Evolutionary conservation across 1,140 invertebrate species (phyloP).

Genomic region (Leptestheria dahalacensis): DNA sequence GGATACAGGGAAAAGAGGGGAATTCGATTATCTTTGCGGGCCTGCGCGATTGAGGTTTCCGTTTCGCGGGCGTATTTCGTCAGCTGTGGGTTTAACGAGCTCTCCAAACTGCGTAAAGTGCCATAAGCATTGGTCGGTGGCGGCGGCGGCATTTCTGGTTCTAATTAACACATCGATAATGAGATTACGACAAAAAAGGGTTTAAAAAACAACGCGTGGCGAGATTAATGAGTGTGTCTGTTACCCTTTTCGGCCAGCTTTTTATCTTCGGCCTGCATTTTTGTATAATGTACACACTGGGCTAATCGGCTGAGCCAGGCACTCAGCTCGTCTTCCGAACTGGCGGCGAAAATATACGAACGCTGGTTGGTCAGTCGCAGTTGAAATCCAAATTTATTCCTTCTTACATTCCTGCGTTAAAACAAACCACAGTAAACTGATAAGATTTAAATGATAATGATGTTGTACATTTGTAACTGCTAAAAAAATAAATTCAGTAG

Average conservation of each 20-base stretch:
- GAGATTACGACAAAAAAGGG: conserved; percentile 1
- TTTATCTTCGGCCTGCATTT: conserved; percentile 51
- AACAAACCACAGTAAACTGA: no score
- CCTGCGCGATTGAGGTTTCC: conserved; percentile 61
- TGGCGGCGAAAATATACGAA: conserved; percentile 68
- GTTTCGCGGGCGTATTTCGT: conserved; percentile 81
- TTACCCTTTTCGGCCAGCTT: conserved; percentile 44
- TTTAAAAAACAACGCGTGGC: conserved; percentile 42
- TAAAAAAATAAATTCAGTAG: no score
- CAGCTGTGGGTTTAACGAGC: conserved; percentile 76
- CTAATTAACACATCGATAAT: neutral
- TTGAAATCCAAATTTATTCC: conserved; percentile 76
- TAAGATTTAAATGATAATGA: no score
- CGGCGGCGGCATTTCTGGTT: conserved; percentile 5
- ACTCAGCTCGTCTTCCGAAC: conserved; percentile 65
- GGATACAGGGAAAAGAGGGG: conserved; percentile 51
- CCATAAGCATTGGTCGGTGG: conserved; percentile 34
- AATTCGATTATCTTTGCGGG: conserved; percentile 55
- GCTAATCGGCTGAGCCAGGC: conserved; percentile 61
- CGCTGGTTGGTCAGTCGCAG: conserved; percentile 66
- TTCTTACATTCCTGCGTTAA: conserved; percentile 72
- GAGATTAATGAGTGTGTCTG: conserved; percentile 47
- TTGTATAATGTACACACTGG: conserved; percentile 56
- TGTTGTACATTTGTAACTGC: no score
- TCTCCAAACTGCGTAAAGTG: conserved; percentile 67